Percentiles rank a stretch among this genome's conserved stretches.
These are phyloP conservation scores for Leiothrix lutea DNA, from an alignment of 2,113 vertebrate species.

Conservation along the genomic window DNA sequence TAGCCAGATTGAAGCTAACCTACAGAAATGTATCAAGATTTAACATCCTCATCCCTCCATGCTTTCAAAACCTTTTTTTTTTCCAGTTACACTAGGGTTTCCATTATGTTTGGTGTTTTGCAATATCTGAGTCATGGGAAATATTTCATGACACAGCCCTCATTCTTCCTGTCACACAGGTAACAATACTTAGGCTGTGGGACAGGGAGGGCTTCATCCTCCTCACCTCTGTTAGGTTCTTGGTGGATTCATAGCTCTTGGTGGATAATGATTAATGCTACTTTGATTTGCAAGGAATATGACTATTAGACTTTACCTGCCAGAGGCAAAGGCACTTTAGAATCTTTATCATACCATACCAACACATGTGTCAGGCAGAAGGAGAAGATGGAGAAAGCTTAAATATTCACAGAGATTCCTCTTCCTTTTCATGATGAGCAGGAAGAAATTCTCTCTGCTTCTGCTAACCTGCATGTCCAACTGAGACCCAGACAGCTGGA, in stretches of 20 bases:
- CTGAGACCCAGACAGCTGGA: constrained; percentile 50
- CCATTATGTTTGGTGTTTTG: neutral
- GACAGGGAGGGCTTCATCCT: neutral
- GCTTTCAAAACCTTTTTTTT: neutral
- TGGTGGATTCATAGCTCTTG: neutral
- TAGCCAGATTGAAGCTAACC: neutral
- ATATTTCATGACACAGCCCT: neutral
- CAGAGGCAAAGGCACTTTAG: neutral
- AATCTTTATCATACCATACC: neutral
- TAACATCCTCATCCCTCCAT: neutral
- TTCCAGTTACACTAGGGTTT: neutral
- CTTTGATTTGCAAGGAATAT: neutral
- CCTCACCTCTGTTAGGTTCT: neutral
- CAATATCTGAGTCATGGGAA: neutral
- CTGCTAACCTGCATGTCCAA: constrained; percentile 76
- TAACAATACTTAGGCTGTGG: neutral
- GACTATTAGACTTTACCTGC: neutral
- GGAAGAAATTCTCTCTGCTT: neutral
- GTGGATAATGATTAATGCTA: neutral
- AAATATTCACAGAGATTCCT: constrained; percentile 15
- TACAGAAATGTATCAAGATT: neutral
- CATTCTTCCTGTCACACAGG: neutral
- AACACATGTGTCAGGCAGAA: neutral
- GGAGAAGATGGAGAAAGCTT: neutral
- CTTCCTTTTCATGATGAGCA: neutral